Evolutionary conservation across 2,113 vertebrate genomes (phyloP), one percentile per base, ranked within the genome.

Genomic region (Nyctereutes procyonoides): DNA sequence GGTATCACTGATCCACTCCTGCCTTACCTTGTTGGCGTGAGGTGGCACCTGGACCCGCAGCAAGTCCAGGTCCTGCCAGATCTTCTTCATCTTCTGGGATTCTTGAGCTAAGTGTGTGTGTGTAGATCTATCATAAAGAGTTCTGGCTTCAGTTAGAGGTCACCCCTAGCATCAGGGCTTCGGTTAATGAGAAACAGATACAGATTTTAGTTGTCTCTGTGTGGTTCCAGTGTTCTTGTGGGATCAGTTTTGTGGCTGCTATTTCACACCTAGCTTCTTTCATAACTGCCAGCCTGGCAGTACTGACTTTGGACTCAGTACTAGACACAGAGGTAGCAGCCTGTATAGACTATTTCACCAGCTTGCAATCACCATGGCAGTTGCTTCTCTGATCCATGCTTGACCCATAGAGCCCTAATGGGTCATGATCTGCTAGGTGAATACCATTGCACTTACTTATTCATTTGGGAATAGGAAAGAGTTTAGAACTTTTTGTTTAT

Each of bases 321-420:
- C 19, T 53, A 48, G 69, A 8, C 9, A 8, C 2, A 24, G 56
- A 65, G 43, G 35, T 56, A 35, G 48, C 67, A 43, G 76, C 9
- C 19, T 60, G 7, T 30, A 0, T 13, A 1, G 63, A 11, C 82
- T 48, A 10, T n/a, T 14, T 26, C 14, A 13, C 17, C 76, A 67
- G 1, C 73, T 91, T 63, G 35, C 7, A 2, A 0, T 22, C 8
- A 11, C n/a, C 32, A 1, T 1, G 51, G 55, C 16, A 22, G 15
- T 43, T 30, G 53, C n/a, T 48, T 55, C 67, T 87, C 28, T 69
- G 32, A 55, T 43, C 22, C 51, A n/a, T 1, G 30, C 71, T 67
- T 76, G 58, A 73, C 48, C 48, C 1, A 0, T 5, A 2, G 20
- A 58, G 19, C 4, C 16, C 58, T 43, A 8, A 38, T 14, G 32